Base-by-base conservation (phyloP, 2,888 invertebrate species). In the Ectemnius cavifrons region DNA sequence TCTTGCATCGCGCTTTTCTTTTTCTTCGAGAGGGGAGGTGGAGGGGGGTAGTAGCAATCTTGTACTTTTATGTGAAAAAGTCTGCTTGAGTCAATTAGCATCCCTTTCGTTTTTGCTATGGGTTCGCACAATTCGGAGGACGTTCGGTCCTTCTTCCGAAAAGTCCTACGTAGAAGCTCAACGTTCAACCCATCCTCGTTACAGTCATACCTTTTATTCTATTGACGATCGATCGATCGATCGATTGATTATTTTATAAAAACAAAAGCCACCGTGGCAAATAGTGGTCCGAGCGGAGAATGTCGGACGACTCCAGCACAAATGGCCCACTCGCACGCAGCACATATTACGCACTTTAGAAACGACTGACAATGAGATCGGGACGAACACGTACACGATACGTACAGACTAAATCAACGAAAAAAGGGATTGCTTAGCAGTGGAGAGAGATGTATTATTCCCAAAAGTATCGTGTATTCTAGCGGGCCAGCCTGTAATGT, bases 401-500 rank as follows among this genome's bases (percentile, higher is more conserved):
- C 23, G 23, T 61, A 58, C 49, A 56, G 37, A 14, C 47, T 62
- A 23, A 60, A 27, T n/a, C 63, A 63, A 58, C 45, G 5, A 47
- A 49, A 71, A 58, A 52, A 59, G 56, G 63, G 67, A 79, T 75
- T 74, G 79, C 73, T 79, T 23, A 3, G 3, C 2, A 23, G 23
- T 23, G 2, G 23, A 23, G 23, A 23, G 23, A 23, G 23, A 23
- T 23, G 23, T 23, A 23, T 23, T 23, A 23, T 23, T 23, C 3
- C 23, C 23, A 23, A 23, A 23, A 23, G 23, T 23, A 23, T 23
- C 23, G 3, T 75, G 81, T 81, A 75, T 81, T 79, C 82, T 79
- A 84, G 81, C 76, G 78, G 77, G 77, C 75, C 75, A 82, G 72
- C 71, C 74, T 74, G 37, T 37, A 83, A 80, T 75, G 79, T 84